A percentile compares a stretch with the other conserved stretches of the same genome.
phyloP scores from a whole-genome alignment of 2,113 vertebrate species.

The Orycteropus afer region DNA sequence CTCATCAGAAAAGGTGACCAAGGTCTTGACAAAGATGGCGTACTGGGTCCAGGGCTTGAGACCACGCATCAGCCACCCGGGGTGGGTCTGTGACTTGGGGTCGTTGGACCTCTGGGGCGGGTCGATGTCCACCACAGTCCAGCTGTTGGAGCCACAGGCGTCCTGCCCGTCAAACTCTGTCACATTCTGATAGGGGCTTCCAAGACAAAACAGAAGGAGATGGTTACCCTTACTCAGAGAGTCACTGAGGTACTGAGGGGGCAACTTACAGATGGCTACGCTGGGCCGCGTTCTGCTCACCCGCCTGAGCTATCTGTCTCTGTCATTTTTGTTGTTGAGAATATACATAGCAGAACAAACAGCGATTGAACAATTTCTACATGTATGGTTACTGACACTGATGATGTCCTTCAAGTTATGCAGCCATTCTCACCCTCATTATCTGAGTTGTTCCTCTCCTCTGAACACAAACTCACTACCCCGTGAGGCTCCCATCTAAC shows the following conservation, averaged over 20 bases:
- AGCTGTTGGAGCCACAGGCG: slow-evolving; percentile 97
- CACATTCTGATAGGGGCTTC: slow-evolving; percentile 95
- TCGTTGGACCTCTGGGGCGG: slow-evolving; percentile 89
- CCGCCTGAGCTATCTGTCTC: not conserved
- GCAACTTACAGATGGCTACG: not conserved
- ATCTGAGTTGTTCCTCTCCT: not conserved
- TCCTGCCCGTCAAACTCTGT: slow-evolving; percentile 98
- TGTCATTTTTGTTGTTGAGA: not conserved
- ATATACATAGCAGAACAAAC: not conserved
- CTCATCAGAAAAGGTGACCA: slow-evolving; percentile 95
- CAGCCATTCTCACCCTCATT: not conserved
- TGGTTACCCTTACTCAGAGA: not conserved
- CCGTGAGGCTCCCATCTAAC: not conserved
- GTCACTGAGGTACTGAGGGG: not conserved
- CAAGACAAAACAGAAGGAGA: not conserved
- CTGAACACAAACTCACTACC: not conserved
- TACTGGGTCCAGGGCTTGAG: slow-evolving; percentile 98
- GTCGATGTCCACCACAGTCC: slow-evolving; percentile 96
- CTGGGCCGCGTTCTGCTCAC: not conserved
- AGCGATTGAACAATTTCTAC: not conserved
- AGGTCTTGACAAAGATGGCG: slow-evolving; percentile 96
- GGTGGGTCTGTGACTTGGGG: slow-evolving; percentile 86
- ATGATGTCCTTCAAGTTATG: too few relatives aligned
- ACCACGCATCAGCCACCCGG: slow-evolving; percentile 90
- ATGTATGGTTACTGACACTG: not conserved